phyloP scores from a whole-genome alignment of 2,113 vertebrate species.

The Centropus bengalensis region DNA sequence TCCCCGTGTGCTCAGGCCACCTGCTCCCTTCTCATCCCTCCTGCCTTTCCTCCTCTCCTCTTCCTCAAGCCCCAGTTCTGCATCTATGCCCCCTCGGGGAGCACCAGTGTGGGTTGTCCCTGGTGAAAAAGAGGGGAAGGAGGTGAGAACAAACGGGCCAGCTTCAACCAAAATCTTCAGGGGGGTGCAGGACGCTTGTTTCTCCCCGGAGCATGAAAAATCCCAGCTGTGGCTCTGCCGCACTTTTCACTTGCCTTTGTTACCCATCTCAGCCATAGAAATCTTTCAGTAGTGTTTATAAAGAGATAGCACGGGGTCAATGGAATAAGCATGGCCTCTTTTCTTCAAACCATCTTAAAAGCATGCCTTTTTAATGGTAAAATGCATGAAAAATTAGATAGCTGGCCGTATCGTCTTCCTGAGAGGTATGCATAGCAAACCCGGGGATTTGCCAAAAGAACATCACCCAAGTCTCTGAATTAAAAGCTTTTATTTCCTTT shows the following conservation, averaged over 20 bases:
- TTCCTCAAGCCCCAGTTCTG: neutral
- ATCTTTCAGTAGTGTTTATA: constrained; percentile 11
- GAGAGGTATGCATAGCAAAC: neutral
- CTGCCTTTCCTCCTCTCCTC: neutral
- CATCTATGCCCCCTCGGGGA: neutral
- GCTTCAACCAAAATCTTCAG: neutral
- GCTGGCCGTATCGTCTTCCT: neutral
- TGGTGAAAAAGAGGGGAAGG: neutral
- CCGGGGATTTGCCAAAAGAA: neutral
- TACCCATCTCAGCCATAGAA: neutral
- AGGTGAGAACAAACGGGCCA: neutral
- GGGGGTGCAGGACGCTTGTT: neutral
- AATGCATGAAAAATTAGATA: constrained; percentile 12
- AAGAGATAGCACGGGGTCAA: neutral
- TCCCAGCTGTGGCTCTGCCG: neutral
- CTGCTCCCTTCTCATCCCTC: neutral
- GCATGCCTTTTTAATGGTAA: neutral
- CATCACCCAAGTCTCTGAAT: neutral
- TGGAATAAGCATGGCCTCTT: neutral
- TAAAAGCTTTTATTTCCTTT: neutral
- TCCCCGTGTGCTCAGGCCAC: neutral
- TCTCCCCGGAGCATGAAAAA: constrained; percentile 15
- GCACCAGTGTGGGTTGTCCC: neutral
- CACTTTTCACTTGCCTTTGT: constrained; percentile 14
- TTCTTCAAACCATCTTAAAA: neutral